Evolutionary conservation across 2,113 vertebrate genomes (phyloP).

Genomic region (Anarhynchus alexandrinus): DNA sequence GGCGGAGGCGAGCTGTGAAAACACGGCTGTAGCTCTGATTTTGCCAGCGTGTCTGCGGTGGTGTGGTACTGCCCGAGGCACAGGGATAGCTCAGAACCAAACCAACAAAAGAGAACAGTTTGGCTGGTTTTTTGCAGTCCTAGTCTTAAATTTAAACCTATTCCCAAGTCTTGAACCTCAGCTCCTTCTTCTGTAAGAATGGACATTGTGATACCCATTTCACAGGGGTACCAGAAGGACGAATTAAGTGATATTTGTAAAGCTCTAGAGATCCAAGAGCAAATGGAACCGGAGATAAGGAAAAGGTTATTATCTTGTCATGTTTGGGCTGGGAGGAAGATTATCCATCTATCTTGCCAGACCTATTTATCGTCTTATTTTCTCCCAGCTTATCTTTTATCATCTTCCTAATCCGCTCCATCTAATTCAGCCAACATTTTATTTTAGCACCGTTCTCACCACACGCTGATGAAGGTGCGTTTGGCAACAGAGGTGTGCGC

Average conservation of each 20-base stretch:
- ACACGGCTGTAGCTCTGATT: neutral
- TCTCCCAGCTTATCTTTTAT: slow-evolving; percentile 30
- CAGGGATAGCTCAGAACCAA: rapidly evolving
- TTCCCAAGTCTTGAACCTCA: neutral
- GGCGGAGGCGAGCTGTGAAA: neutral
- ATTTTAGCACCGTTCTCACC: neutral
- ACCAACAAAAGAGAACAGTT: neutral
- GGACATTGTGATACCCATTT: neutral
- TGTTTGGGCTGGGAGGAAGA: slow-evolving; percentile 1
- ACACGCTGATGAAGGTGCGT: neutral
- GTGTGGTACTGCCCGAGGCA: rapidly evolving
- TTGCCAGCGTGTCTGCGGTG: neutral
- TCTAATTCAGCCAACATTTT: slow-evolving; percentile 11
- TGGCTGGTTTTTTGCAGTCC: neutral
- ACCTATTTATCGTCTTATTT: slow-evolving; percentile 31
- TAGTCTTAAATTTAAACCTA: neutral
- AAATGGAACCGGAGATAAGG: neutral
- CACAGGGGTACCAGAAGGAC: neutral
- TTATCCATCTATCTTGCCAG: slow-evolving; percentile 35
- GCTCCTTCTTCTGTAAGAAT: neutral
- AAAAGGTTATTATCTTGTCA: slow-evolving; percentile 37
- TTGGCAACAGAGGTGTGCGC: neutral
- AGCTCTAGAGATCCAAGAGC: neutral
- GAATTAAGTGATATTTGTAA: neutral
- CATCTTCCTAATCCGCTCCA: slow-evolving; percentile 19